phyloP scores from a whole-genome alignment of 2,888 invertebrate species.

The Eudemis profundana region DNA sequence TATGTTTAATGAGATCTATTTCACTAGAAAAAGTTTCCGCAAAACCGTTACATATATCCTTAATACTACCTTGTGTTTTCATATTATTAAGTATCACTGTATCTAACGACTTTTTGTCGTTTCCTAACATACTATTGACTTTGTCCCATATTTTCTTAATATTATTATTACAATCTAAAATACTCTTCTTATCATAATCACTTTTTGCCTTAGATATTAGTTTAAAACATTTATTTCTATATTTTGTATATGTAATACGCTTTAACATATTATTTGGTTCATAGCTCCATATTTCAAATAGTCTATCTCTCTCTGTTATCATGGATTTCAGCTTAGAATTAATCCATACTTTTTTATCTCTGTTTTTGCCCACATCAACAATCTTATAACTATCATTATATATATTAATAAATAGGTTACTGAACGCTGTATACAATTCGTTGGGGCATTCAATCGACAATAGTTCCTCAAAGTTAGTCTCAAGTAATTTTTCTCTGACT shows the following conservation, averaged over 20 bases:
- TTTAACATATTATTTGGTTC: conserved; percentile 47
- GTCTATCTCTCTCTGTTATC: conserved; percentile 1
- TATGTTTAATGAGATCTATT: too few relatives aligned
- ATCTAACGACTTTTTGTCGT: too few relatives aligned
- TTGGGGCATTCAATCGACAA: neutral
- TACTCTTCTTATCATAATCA: too few relatives aligned
- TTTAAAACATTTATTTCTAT: conserved; percentile 43
- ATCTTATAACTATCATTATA: conserved; percentile 1
- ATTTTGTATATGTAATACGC: conserved; percentile 44
- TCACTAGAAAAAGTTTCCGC: too few relatives aligned
- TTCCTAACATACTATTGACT: too few relatives aligned
- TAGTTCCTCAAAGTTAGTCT: conserved; percentile 5
- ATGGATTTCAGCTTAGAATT: neutral
- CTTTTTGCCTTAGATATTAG: too few relatives aligned
- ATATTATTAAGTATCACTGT: too few relatives aligned
- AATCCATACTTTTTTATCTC: neutral
- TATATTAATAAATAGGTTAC: neutral
- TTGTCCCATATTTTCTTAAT: too few relatives aligned
- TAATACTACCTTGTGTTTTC: too few relatives aligned
- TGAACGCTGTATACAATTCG: neutral
- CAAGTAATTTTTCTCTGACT: conserved; percentile 35
- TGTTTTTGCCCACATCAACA: neutral
- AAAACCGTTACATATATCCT: too few relatives aligned
- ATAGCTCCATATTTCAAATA: conserved; percentile 36
- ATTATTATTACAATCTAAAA: too few relatives aligned